Percentiles rank a stretch among this genome's conserved stretches.
These are phyloP conservation scores for Erannis defoliaria DNA, from an alignment of 2,888 invertebrate genomes.

Conservation along the genomic window DNA sequence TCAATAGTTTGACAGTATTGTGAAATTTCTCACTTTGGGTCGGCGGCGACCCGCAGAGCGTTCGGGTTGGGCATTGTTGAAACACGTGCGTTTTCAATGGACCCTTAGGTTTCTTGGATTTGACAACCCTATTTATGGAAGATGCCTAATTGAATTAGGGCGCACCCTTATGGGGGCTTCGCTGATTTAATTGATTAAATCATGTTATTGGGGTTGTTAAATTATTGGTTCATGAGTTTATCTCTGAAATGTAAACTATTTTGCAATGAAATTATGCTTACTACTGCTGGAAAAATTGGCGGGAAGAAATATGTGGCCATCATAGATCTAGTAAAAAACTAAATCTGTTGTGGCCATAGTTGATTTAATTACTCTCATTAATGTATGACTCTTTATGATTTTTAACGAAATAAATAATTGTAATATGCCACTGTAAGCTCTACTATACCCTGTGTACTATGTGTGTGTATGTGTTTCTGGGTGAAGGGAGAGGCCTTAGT, in stretches of 20 bases:
- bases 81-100: conserved; percentile 81
- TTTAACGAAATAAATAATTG: too few species aligned
- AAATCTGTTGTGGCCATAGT: too few species aligned
- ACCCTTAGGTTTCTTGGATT: conserved; percentile 69
- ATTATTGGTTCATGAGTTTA: conserved; percentile 36
- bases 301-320: too few species aligned
- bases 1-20: conserved; percentile 81
- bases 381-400: too few species aligned
- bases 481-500: too few species aligned
- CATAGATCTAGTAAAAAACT: too few species aligned
- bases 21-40: conserved; percentile 76
- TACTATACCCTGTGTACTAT: too few species aligned
- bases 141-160: conserved; percentile 81
- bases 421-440: too few species aligned
- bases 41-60: conserved; percentile 76
- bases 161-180: conserved; percentile 66
- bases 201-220: conserved; percentile 24
- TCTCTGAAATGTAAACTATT: too few species aligned
- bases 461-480: too few species aligned
- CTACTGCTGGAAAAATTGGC: too few species aligned
- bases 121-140: conserved; percentile 78
- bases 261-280: neutral
- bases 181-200: conserved; percentile 66
- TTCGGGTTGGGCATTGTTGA: conserved; percentile 73
- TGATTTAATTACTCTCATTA: too few species aligned